Conservation (phyloP, 2,888 invertebrate species). For the Patella pellucida region DNA sequence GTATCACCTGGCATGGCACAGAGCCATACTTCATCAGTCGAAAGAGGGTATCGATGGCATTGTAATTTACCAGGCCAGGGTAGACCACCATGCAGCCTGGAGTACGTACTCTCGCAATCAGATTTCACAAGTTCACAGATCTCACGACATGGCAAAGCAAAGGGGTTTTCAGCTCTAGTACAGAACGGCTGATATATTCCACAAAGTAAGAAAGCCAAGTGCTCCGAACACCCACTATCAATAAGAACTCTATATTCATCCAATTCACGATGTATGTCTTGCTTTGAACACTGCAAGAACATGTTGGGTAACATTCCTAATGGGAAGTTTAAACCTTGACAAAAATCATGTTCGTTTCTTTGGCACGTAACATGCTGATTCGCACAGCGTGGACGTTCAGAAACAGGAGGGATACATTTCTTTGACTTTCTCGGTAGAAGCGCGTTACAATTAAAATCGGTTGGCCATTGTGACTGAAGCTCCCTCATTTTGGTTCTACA, state of each 20-base stretch:
- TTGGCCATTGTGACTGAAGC: constrained; percentile 40
- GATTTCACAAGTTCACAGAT: constrained; percentile 45
- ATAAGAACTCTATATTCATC: constrained; percentile 40
- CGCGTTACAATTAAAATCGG: constrained; percentile 29
- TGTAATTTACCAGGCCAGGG: constrained; percentile 60
- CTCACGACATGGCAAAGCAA: constrained; percentile 48
- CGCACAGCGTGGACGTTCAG: neutral
- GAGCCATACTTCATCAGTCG: constrained; percentile 17
- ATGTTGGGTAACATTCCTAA: constrained; percentile 52
- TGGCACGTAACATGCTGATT: neutral
- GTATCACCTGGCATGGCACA: constrained; percentile 49
- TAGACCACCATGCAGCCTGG: constrained; percentile 40
- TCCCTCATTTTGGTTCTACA: constrained; percentile 36
- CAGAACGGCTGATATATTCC: constrained; percentile 50
- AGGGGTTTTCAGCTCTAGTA: constrained; percentile 29
- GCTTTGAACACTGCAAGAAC: constrained; percentile 46
- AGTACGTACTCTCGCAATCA: constrained; percentile 39
- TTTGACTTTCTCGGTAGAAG: constrained; percentile 18
- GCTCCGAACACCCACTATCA: constrained; percentile 36
- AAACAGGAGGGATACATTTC: constrained; percentile 14
- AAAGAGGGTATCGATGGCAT: constrained; percentile 51
- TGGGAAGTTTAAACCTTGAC: constrained; percentile 41
- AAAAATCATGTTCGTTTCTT: constrained; percentile 27
- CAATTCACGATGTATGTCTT: constrained; percentile 40
- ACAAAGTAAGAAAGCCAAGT: constrained; percentile 47